Percentiles rank a stretch among this genome's conserved stretches.
Conservation (phyloP, 2,888 invertebrate species). For the Melinaea menophilus region DNA sequence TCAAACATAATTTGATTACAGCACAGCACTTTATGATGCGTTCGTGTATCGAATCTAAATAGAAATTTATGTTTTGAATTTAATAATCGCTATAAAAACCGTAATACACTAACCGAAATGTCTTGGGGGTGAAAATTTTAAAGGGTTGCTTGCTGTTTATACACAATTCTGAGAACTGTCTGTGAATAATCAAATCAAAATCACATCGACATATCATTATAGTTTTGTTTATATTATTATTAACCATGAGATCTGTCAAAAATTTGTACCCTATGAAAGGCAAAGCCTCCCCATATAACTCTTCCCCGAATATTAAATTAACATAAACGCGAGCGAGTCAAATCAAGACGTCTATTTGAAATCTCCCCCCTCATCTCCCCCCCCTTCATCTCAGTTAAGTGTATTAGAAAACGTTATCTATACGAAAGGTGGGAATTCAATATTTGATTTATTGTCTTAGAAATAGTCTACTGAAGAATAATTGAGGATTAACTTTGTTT, state of each 20-base stretch:
- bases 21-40: slow-evolving; percentile 29
- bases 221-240: neutral
- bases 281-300: neutral
- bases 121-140: slow-evolving; percentile 24
- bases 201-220: too few species aligned
- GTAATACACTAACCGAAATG: slow-evolving; percentile 16
- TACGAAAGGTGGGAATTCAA: slow-evolving; percentile 1
- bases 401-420: slow-evolving; percentile 5
- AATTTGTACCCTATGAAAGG: neutral
- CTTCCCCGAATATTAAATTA: slow-evolving; percentile 60
- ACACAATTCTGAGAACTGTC: neutral
- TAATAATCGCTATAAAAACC: slow-evolving; percentile 42
- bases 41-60: slow-evolving; percentile 29
- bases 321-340: slow-evolving; percentile 60
- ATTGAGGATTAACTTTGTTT: neutral
- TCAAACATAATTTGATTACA: slow-evolving; percentile 29
- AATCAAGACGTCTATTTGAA: slow-evolving; percentile 45
- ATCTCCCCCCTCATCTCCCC: neutral
- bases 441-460: slow-evolving; percentile 1
- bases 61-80: slow-evolving; percentile 45
- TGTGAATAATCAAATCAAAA: too few species aligned
- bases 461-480: neutral
- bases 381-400: neutral
- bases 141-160: slow-evolving; percentile 6
- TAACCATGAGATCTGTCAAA: neutral